phyloP scores from a whole-genome alignment of 2,888 invertebrate species.

The Lasioglossum villosulum region DNA sequence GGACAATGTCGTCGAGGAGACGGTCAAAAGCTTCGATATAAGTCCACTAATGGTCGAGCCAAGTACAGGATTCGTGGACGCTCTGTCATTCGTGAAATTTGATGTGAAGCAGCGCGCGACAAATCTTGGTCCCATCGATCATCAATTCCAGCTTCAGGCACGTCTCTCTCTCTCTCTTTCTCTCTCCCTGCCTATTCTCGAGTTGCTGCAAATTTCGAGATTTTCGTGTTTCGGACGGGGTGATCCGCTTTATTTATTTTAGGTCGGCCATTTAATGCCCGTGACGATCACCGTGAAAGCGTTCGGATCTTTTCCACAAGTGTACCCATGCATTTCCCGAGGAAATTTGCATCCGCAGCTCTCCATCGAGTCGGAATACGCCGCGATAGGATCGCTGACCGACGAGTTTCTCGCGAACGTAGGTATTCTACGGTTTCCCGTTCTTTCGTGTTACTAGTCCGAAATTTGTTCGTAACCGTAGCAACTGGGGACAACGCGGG shows the following conservation, averaged over 20 bases:
- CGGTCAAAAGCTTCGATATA: conserved; percentile 14
- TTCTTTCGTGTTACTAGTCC: neutral
- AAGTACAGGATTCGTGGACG: conserved; percentile 82
- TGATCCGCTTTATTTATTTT: conserved; percentile 59
- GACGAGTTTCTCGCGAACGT: conserved; percentile 44
- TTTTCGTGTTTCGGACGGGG: neutral
- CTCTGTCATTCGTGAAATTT: conserved; percentile 84
- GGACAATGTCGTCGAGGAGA: neutral
- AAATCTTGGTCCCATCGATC: conserved; percentile 86
- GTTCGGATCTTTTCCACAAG: conserved; percentile 87
- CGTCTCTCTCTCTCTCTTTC: neutral
- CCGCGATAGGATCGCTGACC: conserved; percentile 82
- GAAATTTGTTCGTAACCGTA: neutral
- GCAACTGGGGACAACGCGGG: neutral
- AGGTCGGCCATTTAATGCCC: conserved; percentile 87
- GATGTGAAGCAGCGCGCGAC: conserved; percentile 86
- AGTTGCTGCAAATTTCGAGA: neutral
- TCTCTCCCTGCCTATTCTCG: neutral
- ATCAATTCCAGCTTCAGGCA: conserved; percentile 81
- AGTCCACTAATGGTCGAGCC: conserved; percentile 60
- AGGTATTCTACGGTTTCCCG: neutral
- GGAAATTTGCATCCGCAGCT: conserved; percentile 80
- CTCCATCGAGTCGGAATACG: conserved; percentile 84
- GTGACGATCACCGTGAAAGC: conserved; percentile 86
- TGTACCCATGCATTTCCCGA: conserved; percentile 86